Evolutionary conservation across 2,888 invertebrate species (phyloP).

Genomic region (Eurytoma californica): DNA sequence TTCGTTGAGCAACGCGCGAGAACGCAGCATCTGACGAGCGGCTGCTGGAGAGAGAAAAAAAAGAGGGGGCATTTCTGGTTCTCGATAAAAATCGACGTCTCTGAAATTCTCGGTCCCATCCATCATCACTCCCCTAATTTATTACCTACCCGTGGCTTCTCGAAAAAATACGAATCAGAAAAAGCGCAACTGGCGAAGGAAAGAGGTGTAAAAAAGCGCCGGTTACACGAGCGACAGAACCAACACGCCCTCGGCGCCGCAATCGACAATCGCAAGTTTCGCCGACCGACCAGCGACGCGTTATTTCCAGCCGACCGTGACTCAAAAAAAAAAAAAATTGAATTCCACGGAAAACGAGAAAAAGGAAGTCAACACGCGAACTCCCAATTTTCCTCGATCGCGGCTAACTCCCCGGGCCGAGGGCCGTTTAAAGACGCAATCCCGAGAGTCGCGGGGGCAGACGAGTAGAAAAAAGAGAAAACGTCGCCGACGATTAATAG

Average conservation of each 20-base stretch:
- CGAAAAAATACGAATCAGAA: slow-evolving; percentile 24
- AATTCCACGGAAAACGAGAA: background rate
- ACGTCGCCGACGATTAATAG: background rate
- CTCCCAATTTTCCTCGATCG: background rate
- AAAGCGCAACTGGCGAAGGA: slow-evolving; percentile 8
- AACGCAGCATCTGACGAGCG: slow-evolving; percentile 14
- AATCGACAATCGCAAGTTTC: background rate
- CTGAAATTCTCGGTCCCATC: slow-evolving; percentile 21
- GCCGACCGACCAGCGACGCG: too few species aligned
- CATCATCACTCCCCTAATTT: slow-evolving; percentile 35
- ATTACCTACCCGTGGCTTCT: slow-evolving; percentile 2
- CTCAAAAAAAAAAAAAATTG: too few species aligned
- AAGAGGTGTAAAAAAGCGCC: slow-evolving; percentile 1
- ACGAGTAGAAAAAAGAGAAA: background rate
- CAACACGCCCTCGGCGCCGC: background rate
- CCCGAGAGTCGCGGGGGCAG: background rate
- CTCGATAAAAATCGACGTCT: slow-evolving; percentile 40
- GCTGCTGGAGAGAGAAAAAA: background rate
- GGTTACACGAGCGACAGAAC: background rate
- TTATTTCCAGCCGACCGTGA: too few species aligned
- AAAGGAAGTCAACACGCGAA: background rate
- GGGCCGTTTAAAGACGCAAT: background rate
- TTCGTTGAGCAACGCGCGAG: slow-evolving; percentile 1
- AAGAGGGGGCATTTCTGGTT: background rate
- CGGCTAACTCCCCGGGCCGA: background rate